Evolutionary conservation across 2,797 vertebrate species (phyloP), one percentile per base, ranked within the genome.

Genomic region (Poecile montanus): DNA sequence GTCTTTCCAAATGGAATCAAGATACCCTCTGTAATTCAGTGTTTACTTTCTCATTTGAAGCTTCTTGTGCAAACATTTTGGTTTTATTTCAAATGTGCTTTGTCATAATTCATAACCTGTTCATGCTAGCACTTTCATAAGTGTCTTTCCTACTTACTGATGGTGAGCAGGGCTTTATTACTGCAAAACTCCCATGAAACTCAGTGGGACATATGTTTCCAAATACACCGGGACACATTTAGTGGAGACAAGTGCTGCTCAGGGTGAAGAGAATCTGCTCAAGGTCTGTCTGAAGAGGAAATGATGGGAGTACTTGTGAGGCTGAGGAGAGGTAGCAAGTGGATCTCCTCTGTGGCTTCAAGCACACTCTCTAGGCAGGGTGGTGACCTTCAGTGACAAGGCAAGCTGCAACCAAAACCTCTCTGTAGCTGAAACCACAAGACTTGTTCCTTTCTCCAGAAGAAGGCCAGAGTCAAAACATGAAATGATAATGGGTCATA

Each of bases 401-500:
- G 53, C n/a, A 61, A 81, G 23, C 62, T 90, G 47, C 70, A 94
- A 9, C 58, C 67, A 58, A 90, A 90, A 85, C 56, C 29, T 88
- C 80, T 48, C 76, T 88, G 80, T 72, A 70, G 68, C 80, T 77
- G 65, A 90, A 95, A 81, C 91, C 89, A 76, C 88, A 94, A 93
- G 58, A 84, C 73, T 93, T 1, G 10, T 47, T 95, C n/a, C 21
- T 90, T 85, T 63, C 76, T 91, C 51, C 13, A 62, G 79, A 86
- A 88, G 58, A 18, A 25, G 21, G 22, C 17, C 25, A 18, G 34
- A 94, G 7, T 91, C 62, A 90, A 90, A 85, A 73, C 23, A 73
- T 47, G 53, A 86, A 88, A 82, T 50, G 50, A 48, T 42, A 70
- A 60, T 73, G 56, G 88, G 71, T 96, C 96, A 96, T 95, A 94